phyloP scores from a whole-genome alignment of 2,888 invertebrate species.

The Lysandra coridon region DNA sequence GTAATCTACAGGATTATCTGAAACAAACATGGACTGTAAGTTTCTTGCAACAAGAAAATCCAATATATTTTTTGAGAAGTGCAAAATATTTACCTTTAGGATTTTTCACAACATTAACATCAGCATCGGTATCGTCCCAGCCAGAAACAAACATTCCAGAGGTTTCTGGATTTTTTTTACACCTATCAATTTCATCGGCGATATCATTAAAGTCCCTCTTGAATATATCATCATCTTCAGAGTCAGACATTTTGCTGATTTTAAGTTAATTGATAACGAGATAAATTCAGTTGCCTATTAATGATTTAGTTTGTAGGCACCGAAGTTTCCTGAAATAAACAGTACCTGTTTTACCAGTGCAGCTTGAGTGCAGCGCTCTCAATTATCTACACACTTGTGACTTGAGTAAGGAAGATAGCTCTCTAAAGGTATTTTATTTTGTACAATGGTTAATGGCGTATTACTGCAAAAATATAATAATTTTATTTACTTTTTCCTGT shows the following conservation, averaged over 20 bases:
- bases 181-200: constrained; percentile 64
- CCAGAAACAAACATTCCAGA: constrained; percentile 87
- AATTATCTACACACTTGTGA: not conserved
- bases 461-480: too few species aligned
- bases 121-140: constrained; percentile 89
- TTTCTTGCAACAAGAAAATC: not conserved
- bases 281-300: not conserved
- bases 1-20: constrained; percentile 84
- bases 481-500: too few species aligned
- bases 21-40: constrained; percentile 34
- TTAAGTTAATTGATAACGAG: not conserved
- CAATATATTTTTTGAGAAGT: not conserved
- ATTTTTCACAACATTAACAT: constrained; percentile 84
- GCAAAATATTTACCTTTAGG: constrained; percentile 82
- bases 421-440: not conserved
- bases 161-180: constrained; percentile 67
- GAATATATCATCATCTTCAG: constrained; percentile 43
- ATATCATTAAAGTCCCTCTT: constrained; percentile 57
- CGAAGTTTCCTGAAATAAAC: not conserved
- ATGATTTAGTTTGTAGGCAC: not conserved
- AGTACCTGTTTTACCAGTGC: not conserved
- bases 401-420: not conserved
- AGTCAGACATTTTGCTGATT: constrained; percentile 44
- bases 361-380: not conserved
- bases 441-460: not conserved